Conservation (phyloP, 2,113 vertebrate genomes). For the Phalacrocorax aristotelis region DNA sequence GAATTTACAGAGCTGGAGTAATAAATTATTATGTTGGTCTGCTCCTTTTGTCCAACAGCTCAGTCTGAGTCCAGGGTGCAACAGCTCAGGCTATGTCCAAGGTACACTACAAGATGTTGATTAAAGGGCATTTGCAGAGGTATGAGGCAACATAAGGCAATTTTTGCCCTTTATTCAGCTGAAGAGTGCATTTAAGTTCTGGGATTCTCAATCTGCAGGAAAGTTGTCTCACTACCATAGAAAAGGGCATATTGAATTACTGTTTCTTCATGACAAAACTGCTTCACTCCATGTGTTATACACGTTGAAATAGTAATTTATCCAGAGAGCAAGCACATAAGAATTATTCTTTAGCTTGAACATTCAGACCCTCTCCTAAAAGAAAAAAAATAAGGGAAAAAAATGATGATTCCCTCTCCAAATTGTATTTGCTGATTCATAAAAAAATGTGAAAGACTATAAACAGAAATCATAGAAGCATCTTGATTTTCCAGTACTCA, state of each 20-base stretch:
- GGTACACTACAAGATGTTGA: not conserved
- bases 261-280: not conserved
- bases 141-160: not conserved
- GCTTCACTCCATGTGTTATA: not conserved
- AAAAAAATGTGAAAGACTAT: not conserved
- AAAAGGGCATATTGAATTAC: not conserved
- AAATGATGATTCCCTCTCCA: not conserved
- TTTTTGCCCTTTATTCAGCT: not conserved
- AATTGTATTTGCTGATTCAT: not conserved
- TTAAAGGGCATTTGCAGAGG: not conserved
- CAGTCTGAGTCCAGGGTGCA: not conserved
- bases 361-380: not conserved
- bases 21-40: not conserved
- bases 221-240: not conserved
- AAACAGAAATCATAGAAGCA: not conserved
- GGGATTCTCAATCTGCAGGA: not conserved
- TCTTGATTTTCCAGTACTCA: not conserved
- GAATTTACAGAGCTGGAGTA: not conserved
- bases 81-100: not conserved
- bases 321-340: not conserved
- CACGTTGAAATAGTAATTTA: not conserved
- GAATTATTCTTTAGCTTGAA: not conserved
- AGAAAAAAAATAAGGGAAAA: accelerated
- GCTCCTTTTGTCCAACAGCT: not conserved
- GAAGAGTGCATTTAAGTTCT: not conserved